A percentile compares a stretch with the other conserved stretches of the same genome.
Evolutionary conservation across 2,113 vertebrate species (phyloP).

Genomic region (Poeciliopsis occidentalis): DNA sequence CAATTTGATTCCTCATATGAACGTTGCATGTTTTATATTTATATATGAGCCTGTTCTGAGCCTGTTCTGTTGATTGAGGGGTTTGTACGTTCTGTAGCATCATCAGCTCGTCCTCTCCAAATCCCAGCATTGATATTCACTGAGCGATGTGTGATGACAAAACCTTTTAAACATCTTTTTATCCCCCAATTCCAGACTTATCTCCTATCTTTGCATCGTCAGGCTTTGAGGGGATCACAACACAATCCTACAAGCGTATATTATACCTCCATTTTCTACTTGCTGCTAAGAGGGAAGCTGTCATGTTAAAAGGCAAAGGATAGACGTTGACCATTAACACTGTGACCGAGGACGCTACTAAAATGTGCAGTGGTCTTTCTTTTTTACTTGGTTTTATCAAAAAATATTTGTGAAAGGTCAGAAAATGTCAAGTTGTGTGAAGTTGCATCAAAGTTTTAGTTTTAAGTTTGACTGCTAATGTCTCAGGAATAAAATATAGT

Average conservation of each 20-base stretch:
- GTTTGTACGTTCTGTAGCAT: slow-evolving; percentile 32
- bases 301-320: slow-evolving; percentile 22
- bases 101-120: slow-evolving; percentile 41
- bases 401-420: not conserved
- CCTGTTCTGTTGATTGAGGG: slow-evolving; percentile 13
- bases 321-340: slow-evolving; percentile 27
- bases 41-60: slow-evolving; percentile 4
- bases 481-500: too few species aligned
- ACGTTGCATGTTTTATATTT: not conserved
- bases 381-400: not conserved
- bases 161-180: slow-evolving; percentile 63
- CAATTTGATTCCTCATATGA: not conserved
- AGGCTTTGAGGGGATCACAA: slow-evolving; percentile 63
- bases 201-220: slow-evolving; percentile 64
- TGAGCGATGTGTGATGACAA: slow-evolving; percentile 45
- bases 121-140: slow-evolving; percentile 68
- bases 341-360: not conserved
- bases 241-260: slow-evolving; percentile 59
- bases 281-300: slow-evolving; percentile 40
- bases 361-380: not conserved
- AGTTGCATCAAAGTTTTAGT: not conserved
- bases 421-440: not conserved
- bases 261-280: slow-evolving; percentile 53
- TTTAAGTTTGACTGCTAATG: not conserved
- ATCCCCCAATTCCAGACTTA: slow-evolving; percentile 65